Evolutionary conservation across 2,113 vertebrate genomes (phyloP), one percentile per base, ranked within the genome.

Genomic region (Melanerpes aurifrons): DNA sequence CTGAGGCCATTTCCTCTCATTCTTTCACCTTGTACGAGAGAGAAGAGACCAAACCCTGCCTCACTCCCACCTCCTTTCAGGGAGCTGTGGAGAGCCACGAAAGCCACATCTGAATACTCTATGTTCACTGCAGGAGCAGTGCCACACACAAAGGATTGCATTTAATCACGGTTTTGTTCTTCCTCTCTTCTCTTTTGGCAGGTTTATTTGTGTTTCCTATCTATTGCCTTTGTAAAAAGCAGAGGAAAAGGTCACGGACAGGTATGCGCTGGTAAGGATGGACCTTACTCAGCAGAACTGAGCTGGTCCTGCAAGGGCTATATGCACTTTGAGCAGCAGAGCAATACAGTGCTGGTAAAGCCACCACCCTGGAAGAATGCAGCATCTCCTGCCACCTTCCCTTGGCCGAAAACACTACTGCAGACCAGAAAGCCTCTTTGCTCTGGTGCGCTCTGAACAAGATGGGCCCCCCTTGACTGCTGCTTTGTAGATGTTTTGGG

Each of bases 211-310:
- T 98, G 82, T 99, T 99, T 95, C 99, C 99, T 48, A 96, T 99
- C 96, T 99, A 99, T 98, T 99, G 99, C 93, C 98, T 99, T 97
- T 99, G 99, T 97, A 99, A 99, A 98, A 99, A 98, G 97, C 98
- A 98, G 97, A 98, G 98, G 98, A 99, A 99, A 97, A 98, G 98
- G 73, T 98, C 98, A 86, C 98, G 97, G 97, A 98, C 98, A 97
- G 98, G 98, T 96, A 98, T 98, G 98, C 98, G 97, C 88, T 98
- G 98, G 97, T 97, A 93, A 96, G 94, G 64, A 82, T 31, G 76
- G 93, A 50, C 90, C 83, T 82, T 35, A 79, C 92, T 86, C 35
- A 3, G 56, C 64, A 45, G 95, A 80, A 82, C 69, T 76, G 64
- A 90, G 78, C 93, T 71, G 82, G 92, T 92, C 85, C 71, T 75